Percentiles rank a stretch among this genome's conserved stretches.
Conservation (phyloP, 2,888 invertebrate genomes). For the Magallana nippona region DNA sequence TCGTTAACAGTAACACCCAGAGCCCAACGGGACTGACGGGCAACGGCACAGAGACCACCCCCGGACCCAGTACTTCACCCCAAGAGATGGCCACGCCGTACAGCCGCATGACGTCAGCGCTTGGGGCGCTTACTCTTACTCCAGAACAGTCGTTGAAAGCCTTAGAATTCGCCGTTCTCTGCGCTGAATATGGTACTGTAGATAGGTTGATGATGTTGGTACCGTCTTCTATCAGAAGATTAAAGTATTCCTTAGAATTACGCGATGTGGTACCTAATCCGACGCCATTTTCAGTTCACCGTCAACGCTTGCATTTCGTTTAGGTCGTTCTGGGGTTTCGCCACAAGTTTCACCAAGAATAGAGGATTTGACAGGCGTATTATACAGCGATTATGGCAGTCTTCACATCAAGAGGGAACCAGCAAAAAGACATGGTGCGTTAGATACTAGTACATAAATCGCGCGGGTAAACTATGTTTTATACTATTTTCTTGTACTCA, state of each 20-base stretch:
- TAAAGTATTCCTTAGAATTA: neutral
- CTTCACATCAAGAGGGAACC: slow-evolving; percentile 56
- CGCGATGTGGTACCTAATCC: no score
- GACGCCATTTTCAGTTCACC: neutral
- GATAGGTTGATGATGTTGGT: no score
- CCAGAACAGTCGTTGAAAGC: slow-evolving; percentile 62
- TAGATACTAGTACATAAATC: no score
- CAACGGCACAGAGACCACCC: neutral
- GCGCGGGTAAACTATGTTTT: no score
- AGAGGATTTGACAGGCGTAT: slow-evolving; percentile 54
- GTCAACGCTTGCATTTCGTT: no score
- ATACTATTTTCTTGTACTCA: no score
- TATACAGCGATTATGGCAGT: slow-evolving; percentile 63
- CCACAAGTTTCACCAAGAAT: slow-evolving; percentile 51
- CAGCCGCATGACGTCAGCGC: slow-evolving; percentile 51
- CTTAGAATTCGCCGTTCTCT: slow-evolving; percentile 57
- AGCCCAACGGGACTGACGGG: neutral
- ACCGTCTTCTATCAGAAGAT: no score
- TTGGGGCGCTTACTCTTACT: slow-evolving; percentile 51
- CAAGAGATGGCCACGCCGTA: slow-evolving; percentile 32
- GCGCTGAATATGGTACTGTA: slow-evolving; percentile 59
- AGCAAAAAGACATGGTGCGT: slow-evolving; percentile 56
- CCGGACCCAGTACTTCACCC: neutral
- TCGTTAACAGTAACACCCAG: slow-evolving; percentile 44
- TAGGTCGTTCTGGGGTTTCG: slow-evolving; percentile 58